Evolutionary conservation across 2,113 vertebrate species (phyloP), one percentile per base, ranked within the genome.

Genomic region (Nycticorax nycticorax): DNA sequence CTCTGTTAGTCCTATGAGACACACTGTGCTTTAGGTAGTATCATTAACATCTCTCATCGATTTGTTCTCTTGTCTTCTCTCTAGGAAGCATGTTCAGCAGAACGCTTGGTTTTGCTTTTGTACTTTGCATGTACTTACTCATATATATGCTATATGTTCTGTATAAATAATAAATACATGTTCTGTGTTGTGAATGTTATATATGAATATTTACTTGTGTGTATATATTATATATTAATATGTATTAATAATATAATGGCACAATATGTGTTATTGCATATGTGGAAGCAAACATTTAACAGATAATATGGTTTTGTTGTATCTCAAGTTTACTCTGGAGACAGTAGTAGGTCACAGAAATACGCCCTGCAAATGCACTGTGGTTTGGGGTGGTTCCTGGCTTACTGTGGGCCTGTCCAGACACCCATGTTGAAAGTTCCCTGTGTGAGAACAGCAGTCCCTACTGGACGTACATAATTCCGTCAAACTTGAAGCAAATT

Each of bases 351-450:
- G 18, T 77, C 60, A 45, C 21, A 45, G 47, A 81, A 82, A 78
- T 19, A 30, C 0, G 3, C 28, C 12, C 6, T 57, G 33, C 14
- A 89, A 83, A 72, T 13, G 12, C 32, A 23, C 13, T 28, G 14
- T 0, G 1, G 3, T 37, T 66, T 64, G 10, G 2, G 12, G 3
- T 53, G 6, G 19, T 60, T 76, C 68, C 43, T 60, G 22, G 10
- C 12, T 88, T 85, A 18, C 19, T 7, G 5, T 11, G 14, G 4
- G 3, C 15, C 35, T 47, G 9, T n/a, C 26, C 32, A 20, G n/a
- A 27, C 6, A 19, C 3, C 0, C 0, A 1, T 16, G 1, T 32
- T 35, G 9, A 41, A 85, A 32, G 28, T 32, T 78, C 6, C 3
- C 3, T 63, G 14, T 27, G 14, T 78, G 66, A 71, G 27, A 71